Evolutionary conservation across 2,888 invertebrate species (phyloP).

Genomic region (Thereva nobilitata): DNA sequence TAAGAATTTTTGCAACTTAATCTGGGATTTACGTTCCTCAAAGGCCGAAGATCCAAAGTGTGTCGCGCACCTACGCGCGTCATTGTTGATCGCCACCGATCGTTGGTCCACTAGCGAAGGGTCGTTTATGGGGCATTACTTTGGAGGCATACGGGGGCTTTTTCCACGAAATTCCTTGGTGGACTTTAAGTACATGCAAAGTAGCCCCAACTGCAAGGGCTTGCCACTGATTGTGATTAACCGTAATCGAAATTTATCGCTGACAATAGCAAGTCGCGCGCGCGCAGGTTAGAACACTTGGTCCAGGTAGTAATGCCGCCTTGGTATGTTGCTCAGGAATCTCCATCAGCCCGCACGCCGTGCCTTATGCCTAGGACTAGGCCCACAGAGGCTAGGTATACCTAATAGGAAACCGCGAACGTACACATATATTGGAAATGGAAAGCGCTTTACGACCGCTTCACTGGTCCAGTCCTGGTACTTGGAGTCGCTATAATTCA

Average conservation of each 20-base stretch:
- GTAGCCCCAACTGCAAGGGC: conserved; percentile 1
- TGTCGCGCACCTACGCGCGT: no score
- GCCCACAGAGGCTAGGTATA: conserved; percentile 18
- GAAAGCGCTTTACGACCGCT: conserved; percentile 22
- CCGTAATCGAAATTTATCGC: conserved; percentile 34
- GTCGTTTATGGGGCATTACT: no score
- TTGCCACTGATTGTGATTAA: conserved; percentile 36
- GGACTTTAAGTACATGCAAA: conserved; percentile 26
- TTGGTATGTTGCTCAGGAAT: not conserved
- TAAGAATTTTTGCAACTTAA: conserved; percentile 40
- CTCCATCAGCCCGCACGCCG: not conserved
- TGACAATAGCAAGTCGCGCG: conserved; percentile 29
- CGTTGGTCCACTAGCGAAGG: no score
- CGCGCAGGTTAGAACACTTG: conserved; percentile 7
- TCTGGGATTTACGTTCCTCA: conserved; percentile 39
- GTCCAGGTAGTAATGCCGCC: no score
- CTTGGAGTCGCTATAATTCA: conserved; percentile 24
- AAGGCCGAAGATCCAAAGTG: not conserved
- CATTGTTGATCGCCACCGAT: no score
- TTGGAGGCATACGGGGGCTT: no score
- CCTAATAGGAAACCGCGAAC: conserved; percentile 2
- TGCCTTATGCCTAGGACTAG: conserved; percentile 14
- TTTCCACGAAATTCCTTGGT: not conserved
- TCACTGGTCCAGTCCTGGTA: not conserved
- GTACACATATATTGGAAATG: conserved; percentile 24